phyloP scores from a whole-genome alignment of 2,888 invertebrate species.

The Rhodophaea formosa region DNA sequence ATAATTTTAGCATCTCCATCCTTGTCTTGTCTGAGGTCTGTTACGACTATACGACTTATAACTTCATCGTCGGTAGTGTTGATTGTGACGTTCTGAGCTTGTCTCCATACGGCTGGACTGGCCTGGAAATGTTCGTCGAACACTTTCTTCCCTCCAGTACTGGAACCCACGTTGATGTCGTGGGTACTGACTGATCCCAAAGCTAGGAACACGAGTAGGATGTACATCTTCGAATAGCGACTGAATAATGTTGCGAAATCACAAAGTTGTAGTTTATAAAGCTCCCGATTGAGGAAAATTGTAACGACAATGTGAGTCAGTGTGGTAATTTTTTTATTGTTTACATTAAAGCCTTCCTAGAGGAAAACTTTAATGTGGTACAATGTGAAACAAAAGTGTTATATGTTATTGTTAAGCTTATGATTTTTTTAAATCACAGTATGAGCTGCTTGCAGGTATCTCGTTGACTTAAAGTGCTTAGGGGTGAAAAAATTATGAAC shows the following conservation, averaged over 20 bases:
- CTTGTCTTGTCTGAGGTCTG: conserved; percentile 60
- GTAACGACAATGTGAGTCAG: conserved; percentile 43
- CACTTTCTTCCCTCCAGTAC: conserved; percentile 47
- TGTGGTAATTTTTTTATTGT: conserved; percentile 53
- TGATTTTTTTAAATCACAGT: too few species aligned
- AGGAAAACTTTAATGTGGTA: conserved; percentile 57
- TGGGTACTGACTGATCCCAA: conserved; percentile 43
- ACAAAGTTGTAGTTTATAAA: conserved; percentile 51
- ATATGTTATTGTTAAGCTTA: too few species aligned
- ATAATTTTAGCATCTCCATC: conserved; percentile 61
- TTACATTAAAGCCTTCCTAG: conserved; percentile 58
- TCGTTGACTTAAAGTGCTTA: too few species aligned
- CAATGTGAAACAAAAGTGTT: conserved; percentile 37
- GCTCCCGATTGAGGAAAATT: conserved; percentile 57
- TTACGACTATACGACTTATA: conserved; percentile 55
- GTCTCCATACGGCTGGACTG: conserved; percentile 62
- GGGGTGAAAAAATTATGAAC: too few species aligned
- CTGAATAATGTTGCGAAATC: conserved; percentile 41
- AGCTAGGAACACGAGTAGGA: conserved; percentile 37
- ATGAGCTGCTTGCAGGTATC: too few species aligned
- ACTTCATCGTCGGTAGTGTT: conserved; percentile 49
- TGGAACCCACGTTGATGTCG: conserved; percentile 50
- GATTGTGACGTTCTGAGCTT: conserved; percentile 51
- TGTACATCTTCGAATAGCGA: conserved; percentile 45
- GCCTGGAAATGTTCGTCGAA: conserved; percentile 58